Base-by-base conservation (phyloP, 2,888 invertebrate genomes). In the Lypha dubia region DNA sequence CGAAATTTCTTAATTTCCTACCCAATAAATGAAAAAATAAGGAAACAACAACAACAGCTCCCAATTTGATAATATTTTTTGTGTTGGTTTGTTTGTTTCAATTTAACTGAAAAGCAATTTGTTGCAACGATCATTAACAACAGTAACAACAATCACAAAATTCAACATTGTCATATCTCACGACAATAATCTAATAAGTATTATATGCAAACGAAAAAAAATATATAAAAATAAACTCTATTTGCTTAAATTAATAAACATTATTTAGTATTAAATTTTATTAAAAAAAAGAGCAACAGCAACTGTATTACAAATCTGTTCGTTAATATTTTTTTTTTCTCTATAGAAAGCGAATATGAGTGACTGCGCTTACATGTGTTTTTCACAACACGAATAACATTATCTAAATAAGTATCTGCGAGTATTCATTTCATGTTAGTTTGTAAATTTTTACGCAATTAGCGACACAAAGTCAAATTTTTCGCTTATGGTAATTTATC, bases 401-500 rank as follows among this genome's bases (percentile, higher is more conserved):
- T 79, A 67, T 79, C 70, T 63, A 65, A 28, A 65, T 46, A 67
- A 68, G 62, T 79, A 68, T 68, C 51, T 68, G 41, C 20, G 15
- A 70, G 77, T 77, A 77, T 80, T 76, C 11, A 24, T 76, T 56
- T 79, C 65, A 58, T 65, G 53, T 81, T 44, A 65, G 49, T 62
- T 65, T 68, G 63, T 65, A 81, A 73, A 74, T 79, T 81, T 86
- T 74, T 77, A 86, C 70, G 81, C 70, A 85, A 85, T 83, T 85
- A 82, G 82, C 85, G 79, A 82, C 76, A 82, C 75, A 85, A 85
- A 85, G 82, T 85, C 82, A 85, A 79, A 83, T 65, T 76, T 83
- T 82, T 85, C 82, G 85, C 82, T 83, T 85, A 73, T 85, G 79
- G 83, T 83, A 85, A 85, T 85, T 85, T 85, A 85, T 85, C 82